These are phyloP conservation scores for Eurypyga helias DNA, from an alignment of 2,113 vertebrate genomes.

Conservation along the genomic window DNA sequence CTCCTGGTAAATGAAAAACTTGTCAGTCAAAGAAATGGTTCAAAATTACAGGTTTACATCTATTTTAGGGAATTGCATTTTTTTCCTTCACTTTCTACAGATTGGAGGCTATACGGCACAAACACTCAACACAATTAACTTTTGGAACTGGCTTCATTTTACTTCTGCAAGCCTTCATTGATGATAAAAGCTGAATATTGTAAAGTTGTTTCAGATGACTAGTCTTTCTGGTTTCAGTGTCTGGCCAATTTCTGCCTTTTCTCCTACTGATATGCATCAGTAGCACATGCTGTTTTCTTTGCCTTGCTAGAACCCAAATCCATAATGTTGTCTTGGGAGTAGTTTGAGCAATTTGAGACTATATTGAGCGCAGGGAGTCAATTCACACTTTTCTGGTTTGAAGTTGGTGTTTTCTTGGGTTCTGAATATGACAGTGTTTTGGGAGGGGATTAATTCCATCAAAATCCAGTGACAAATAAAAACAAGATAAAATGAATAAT, in stretches of 20 bases:
- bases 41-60: not conserved
- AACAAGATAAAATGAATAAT: not conserved
- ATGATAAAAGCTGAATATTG: not conserved
- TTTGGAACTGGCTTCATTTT: not conserved
- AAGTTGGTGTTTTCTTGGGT: fast-evolving
- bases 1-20: not conserved
- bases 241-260: not conserved
- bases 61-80: not conserved
- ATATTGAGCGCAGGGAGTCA: not conserved
- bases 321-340: not conserved
- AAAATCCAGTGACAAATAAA: not conserved
- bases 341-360: not conserved
- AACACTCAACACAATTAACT: not conserved
- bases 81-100: not conserved
- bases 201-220: not conserved
- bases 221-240: not conserved
- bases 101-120: not conserved
- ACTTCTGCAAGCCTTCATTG: not conserved
- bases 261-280: not conserved
- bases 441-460: not conserved
- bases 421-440: fast-evolving
- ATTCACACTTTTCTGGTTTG: not conserved
- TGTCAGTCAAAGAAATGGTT: not conserved
- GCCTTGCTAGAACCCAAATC: not conserved
- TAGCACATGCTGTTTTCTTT: not conserved